A percentile compares a stretch with the other conserved stretches of the same genome.
phyloP scores from a whole-genome alignment of 2,797 vertebrate species.

The Rhyacichthys aspro region DNA sequence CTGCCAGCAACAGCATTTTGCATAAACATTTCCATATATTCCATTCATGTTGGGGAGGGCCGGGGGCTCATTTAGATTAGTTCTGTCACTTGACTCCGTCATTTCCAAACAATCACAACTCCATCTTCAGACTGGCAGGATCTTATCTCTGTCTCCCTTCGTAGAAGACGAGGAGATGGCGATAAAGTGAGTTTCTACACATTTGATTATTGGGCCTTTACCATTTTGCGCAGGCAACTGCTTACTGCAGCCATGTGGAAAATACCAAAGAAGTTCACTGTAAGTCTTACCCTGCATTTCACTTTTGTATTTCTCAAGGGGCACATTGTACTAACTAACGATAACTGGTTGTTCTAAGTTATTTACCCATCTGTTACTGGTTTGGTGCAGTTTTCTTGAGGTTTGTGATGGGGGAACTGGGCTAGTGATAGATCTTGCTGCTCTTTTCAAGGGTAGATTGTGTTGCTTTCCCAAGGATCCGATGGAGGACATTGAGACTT shows the following conservation, averaged over 20 bases:
- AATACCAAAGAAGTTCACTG: conserved; percentile 62
- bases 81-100: conserved; percentile 72
- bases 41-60: conserved; percentile 68
- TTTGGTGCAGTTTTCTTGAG: conserved; percentile 10
- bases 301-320: conserved; percentile 18
- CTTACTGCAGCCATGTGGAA: conserved; percentile 74
- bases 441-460: conserved; percentile 96
- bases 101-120: conserved; percentile 72
- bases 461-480: conserved; percentile 92
- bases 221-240: conserved; percentile 55
- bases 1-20: conserved; percentile 71
- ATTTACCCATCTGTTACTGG: conserved; percentile 10
- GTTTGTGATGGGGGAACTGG: conserved; percentile 33
- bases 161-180: conserved; percentile 79
- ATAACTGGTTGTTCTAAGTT: conserved; percentile 6
- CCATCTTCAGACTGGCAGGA: conserved; percentile 71
- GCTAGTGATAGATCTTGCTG: conserved; percentile 81
- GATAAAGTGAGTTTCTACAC: conserved; percentile 83
- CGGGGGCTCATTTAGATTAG: conserved; percentile 77
- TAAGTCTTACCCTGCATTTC: conserved; percentile 63
- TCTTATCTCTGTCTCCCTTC: conserved; percentile 62
- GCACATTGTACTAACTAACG: conserved; percentile 7
- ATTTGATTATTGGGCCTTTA: conserved; percentile 68
- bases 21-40: conserved; percentile 85
- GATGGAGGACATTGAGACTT: conserved; percentile 79